Percentiles rank a stretch among this genome's conserved stretches.
phyloP scores from a whole-genome alignment of 2,888 invertebrate genomes.

The Nasonovia ribisnigri region DNA sequence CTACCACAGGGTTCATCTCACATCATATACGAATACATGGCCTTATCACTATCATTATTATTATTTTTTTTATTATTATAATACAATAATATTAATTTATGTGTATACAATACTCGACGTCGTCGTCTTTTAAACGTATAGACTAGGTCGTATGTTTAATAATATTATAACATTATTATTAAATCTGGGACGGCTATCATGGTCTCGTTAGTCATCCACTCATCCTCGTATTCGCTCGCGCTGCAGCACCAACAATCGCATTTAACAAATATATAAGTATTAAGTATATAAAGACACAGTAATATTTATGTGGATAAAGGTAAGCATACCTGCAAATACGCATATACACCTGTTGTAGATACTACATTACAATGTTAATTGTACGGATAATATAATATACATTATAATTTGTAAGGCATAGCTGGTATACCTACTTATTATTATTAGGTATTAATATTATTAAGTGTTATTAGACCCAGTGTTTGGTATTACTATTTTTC shows the following conservation, averaged over 20 bases:
- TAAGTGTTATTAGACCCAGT: not conserved
- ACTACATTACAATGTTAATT: not conserved
- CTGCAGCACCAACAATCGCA: not conserved
- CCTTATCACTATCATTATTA: not conserved
- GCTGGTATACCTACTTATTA: not conserved
- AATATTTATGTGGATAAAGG: not conserved
- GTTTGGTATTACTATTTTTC: not conserved
- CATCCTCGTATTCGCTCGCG: not conserved
- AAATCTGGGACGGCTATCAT: not conserved
- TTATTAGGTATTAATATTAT: not conserved
- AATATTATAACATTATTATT: not conserved
- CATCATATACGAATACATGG: not conserved
- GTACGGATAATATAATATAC: not conserved
- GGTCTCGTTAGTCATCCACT: not conserved
- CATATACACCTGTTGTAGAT: not conserved
- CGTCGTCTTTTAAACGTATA: not conserved
- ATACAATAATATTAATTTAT: not conserved
- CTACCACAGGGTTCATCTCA: not conserved
- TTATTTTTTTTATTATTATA: not conserved
- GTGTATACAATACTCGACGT: not conserved
- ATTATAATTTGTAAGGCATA: not conserved
- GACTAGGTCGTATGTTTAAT: not conserved
- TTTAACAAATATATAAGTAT: not conserved
- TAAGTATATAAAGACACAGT: not conserved
- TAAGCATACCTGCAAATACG: not conserved